Evolutionary conservation across 2,888 invertebrate species (phyloP).

Genomic region (Entomobrya proxima): DNA sequence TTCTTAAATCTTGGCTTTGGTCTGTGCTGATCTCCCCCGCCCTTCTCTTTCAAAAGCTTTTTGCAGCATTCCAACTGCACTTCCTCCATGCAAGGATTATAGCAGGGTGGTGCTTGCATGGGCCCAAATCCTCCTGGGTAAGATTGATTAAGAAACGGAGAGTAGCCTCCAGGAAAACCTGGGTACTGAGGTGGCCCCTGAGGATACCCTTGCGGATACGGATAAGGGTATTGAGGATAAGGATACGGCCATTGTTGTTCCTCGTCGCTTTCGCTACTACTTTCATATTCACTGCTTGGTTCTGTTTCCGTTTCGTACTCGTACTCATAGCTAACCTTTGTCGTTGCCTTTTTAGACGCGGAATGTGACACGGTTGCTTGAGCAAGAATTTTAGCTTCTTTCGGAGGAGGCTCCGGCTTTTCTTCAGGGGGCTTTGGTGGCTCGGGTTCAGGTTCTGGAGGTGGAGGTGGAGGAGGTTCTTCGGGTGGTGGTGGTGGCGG

Average conservation of each 20-base stretch:
- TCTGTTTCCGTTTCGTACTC: not conserved
- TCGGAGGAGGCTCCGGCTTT: not conserved
- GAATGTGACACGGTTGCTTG: not conserved
- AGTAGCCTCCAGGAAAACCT: constrained; percentile 51
- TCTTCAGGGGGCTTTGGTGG: not conserved
- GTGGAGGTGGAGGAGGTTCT: not conserved
- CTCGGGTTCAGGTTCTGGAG: not conserved
- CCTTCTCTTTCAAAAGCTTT: not conserved
- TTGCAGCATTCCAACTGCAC: constrained; percentile 15
- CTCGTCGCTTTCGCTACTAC: not conserved
- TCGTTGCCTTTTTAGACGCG: too few relatives aligned
- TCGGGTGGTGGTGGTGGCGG: not conserved
- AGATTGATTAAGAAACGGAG: not conserved
- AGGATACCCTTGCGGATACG: not conserved
- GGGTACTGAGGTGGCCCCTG: constrained; percentile 1
- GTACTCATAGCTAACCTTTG: too few relatives aligned
- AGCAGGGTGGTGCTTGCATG: constrained; percentile 13
- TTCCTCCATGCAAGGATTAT: constrained; percentile 33
- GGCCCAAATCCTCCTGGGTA: constrained; percentile 36
- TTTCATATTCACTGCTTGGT: not conserved
- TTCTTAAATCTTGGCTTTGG: too few relatives aligned
- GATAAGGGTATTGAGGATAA: not conserved
- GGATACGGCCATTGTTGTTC: not conserved
- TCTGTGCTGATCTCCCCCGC: not conserved
- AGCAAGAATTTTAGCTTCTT: not conserved